Evolutionary conservation across 1,140 invertebrate genomes (phyloP), one percentile per base, ranked within the genome.

Genomic region (Pogonognathellus flavescens): DNA sequence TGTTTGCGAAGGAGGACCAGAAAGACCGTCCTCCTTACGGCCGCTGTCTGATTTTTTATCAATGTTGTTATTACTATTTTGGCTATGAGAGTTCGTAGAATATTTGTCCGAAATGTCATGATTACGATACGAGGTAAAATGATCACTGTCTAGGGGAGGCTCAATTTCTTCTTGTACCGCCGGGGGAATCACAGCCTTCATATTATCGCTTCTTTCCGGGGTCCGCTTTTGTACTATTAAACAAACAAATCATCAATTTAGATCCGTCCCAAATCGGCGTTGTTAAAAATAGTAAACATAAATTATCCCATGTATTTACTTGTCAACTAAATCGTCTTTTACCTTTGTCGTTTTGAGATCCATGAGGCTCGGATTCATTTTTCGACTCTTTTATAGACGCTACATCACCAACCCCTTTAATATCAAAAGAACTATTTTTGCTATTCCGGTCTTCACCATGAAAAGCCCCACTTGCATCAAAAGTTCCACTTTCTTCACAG

Each of bases 381-480:
- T 82, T 88, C 62, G 84, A 85, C 70, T 85, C 86, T 66, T 66
- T 82, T 41, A 41, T 41, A 16, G 31, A 52, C 18, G 66, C 62
- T 52, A 53, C 70, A 41, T 85, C 84, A 80, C 49, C 80, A 25
- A 53, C 55, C 55, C 80, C 55, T 53, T 57, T 57, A 82, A 20
- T 85, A 66, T 92, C 91, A 76, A 76, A 76, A 76, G 70, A 76
- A 50, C 25, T 76, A n/a, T 93, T 93, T 50, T 94, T 93, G 82
- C 93, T 92, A 0, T 92, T 91, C 85, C 91, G 91, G 62, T 89
- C 89, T 50, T 91, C 92, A 52, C 93, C 94, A 88, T 94, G 94
- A 91, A 97, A 97, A 13, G 95, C 96, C 5, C 96, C 96, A 80
- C 93, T 94, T 2, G 96, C 93, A 91, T 97, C 96, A 91, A 97